Conservation (phyloP, 2,888 invertebrate genomes). For the Xylocampa areola region DNA sequence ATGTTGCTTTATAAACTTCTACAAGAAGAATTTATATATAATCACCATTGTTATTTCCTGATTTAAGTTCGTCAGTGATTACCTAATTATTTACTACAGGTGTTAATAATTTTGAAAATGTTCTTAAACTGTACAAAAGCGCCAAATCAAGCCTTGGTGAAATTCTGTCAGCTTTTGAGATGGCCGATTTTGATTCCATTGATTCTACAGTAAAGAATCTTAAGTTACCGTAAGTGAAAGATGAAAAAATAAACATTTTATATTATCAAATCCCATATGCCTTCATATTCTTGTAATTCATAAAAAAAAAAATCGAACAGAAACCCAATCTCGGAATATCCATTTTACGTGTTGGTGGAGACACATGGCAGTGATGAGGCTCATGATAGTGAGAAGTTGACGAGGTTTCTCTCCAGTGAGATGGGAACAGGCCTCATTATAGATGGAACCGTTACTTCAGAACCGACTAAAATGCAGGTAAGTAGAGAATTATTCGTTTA, state of each 20-base stretch:
- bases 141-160: conserved; percentile 95
- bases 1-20: too few relatives aligned
- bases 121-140: conserved; percentile 93
- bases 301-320: too few relatives aligned
- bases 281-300: too few relatives aligned
- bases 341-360: conserved; percentile 96
- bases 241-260: neutral
- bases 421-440: conserved; percentile 92
- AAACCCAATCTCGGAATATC: conserved; percentile 91
- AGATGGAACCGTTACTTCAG: conserved; percentile 96
- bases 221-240: conserved; percentile 81
- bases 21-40: too few relatives aligned
- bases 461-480: conserved; percentile 94
- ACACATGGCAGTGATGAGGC: conserved; percentile 95
- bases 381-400: conserved; percentile 97
- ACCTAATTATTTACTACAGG: conserved; percentile 82
- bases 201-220: conserved; percentile 91
- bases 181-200: conserved; percentile 95
- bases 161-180: conserved; percentile 98
- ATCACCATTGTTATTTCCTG: too few relatives aligned
- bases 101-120: conserved; percentile 93
- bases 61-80: too few relatives aligned
- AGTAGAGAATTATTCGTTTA: neutral
- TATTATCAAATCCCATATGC: too few relatives aligned
- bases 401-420: conserved; percentile 92